These are phyloP conservation scores for Corapipo altera DNA, from an alignment of 2,113 vertebrate genomes.

Conservation along the genomic window DNA sequence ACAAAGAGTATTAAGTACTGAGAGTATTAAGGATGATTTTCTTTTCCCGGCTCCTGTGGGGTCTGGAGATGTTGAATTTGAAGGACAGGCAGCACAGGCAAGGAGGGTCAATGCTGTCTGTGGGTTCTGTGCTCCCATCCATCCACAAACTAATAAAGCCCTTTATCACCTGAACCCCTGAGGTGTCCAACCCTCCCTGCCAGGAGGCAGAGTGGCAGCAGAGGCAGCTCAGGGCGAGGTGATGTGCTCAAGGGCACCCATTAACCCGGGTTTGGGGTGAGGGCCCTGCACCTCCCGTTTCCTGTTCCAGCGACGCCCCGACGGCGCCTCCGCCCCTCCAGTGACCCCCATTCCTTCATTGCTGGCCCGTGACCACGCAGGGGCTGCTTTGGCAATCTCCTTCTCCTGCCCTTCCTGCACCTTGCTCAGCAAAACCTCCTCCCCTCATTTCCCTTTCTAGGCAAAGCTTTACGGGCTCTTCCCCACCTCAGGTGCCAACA, in stretches of 20 bases:
- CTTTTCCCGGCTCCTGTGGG: background rate
- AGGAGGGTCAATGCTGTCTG: background rate
- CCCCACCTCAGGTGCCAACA: background rate
- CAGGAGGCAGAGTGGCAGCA: background rate
- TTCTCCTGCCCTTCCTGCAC: background rate
- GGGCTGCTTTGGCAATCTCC: background rate
- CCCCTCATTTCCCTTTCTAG: conserved; percentile 24
- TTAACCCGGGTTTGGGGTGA: background rate
- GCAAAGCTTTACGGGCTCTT: background rate
- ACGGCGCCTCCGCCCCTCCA: background rate
- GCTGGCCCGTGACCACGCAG: background rate
- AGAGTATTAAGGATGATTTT: background rate
- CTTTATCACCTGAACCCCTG: background rate
- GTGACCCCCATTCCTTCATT: conserved; percentile 51
- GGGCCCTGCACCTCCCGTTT: conserved; percentile 24
- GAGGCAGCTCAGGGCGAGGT: background rate
- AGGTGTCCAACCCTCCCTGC: background rate
- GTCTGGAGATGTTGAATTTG: background rate
- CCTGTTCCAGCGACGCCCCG: background rate
- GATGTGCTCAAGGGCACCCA: background rate
- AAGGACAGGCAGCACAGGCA: accelerated
- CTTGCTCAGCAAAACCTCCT: conserved; percentile 24
- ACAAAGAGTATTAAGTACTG: background rate
- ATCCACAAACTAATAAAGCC: background rate
- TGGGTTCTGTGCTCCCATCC: background rate